Base-by-base conservation (phyloP, 2,113 vertebrate species). In the Hippotragus niger region DNA sequence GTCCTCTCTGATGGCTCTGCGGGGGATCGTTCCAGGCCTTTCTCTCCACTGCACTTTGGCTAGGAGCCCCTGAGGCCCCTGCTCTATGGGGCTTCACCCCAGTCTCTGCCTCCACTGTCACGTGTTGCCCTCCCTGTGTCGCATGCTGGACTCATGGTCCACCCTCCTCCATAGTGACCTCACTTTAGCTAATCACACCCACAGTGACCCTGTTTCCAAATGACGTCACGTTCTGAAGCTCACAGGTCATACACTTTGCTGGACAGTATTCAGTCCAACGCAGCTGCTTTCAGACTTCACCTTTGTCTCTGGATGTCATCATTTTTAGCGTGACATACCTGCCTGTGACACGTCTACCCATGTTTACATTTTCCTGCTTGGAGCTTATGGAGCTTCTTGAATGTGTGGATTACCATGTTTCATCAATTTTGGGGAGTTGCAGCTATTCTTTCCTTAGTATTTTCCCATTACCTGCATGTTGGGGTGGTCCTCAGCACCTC, bases 91-190 rank as follows among this genome's bases (percentile, higher is more conserved):
- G 4, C 74, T 4, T 50, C 60, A 7, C 27, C 52, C 7, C 14
- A 36, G 52, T 25, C 45, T 40, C 9, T 17, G 19, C 29, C n/a
- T 60, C 74, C 16, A 2, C 40, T 25, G 47, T 15, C 91, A 40
- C 0, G 0, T 2, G 25, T 2, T 29, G 2, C 25, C 27, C 27
- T 83, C 47, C 52, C 36, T 4, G 23, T 29, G 8, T 81, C 60
- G 76, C 45, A 4, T 4, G 23, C n/a, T 19, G 88, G 43, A n/a
- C 52, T 52, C 10, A 9, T 4, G 1, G 19, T 45, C 40, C 40
- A 53, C 45, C 53, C 21, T 82, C 8, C 25, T 43, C 43, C 19
- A 19, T 2, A 33, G 2, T 53, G 76, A 93, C 17, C 36, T 27
- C 15, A 76, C 52, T 43, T 50, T 71, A 91, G 53, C 57, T 52